Evolutionary conservation across 2,797 vertebrate genomes (phyloP).

Genomic region (Coreius guichenoti): DNA sequence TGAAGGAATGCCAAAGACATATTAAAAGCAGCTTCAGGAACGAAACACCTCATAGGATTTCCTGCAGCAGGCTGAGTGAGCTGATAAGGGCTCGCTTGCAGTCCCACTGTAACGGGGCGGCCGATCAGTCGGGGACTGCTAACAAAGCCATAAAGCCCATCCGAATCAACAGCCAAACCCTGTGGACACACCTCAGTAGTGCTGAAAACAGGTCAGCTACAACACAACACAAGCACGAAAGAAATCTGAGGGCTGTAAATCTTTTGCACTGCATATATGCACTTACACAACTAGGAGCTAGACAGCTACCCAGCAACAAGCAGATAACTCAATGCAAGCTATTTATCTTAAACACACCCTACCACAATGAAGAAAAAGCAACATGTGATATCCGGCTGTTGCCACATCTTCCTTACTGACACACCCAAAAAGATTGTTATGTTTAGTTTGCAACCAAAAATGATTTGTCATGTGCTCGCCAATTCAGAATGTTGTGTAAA

Average conservation of each 20-base stretch:
- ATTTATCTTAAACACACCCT: not conserved
- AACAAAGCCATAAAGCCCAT: constrained; percentile 12
- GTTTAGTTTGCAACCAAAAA: not conserved
- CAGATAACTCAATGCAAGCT: not conserved
- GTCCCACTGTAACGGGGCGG: constrained; percentile 24
- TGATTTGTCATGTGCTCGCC: not conserved
- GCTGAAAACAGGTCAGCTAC: constrained; percentile 6
- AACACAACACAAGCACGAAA: not conserved
- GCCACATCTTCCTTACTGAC: not conserved
- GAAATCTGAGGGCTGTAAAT: not conserved
- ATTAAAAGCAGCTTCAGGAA: constrained; percentile 8
- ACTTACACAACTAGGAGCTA: not conserved
- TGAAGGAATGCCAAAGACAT: constrained; percentile 12
- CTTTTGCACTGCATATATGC: not conserved
- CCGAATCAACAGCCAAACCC: not conserved
- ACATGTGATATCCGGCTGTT: constrained; percentile 15
- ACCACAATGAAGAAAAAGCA: constrained; percentile 39
- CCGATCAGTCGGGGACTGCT: constrained; percentile 45
- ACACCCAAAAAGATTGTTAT: constrained; percentile 33
- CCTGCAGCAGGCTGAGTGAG: constrained; percentile 35
- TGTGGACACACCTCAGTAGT: not conserved
- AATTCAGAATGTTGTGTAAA: not conserved
- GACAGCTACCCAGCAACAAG: constrained; percentile 2
- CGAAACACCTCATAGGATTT: constrained; percentile 44
- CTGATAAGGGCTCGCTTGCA: constrained; percentile 57